Evolutionary conservation across 2,797 vertebrate species (phyloP).

Genomic region (Rhabdomys pumilio): DNA sequence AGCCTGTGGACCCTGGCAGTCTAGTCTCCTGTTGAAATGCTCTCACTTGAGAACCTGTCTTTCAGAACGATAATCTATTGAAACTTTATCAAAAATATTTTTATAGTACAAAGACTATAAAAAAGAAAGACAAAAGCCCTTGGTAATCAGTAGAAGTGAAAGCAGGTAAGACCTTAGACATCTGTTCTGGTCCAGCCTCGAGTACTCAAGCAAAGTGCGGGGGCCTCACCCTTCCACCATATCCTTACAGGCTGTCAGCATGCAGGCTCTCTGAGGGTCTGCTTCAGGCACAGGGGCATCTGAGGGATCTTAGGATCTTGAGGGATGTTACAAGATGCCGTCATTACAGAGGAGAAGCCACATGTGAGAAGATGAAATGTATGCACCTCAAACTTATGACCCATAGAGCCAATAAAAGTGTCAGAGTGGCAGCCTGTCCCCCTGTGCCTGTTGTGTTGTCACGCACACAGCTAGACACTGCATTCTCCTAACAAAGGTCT

Average conservation of each 20-base stretch:
- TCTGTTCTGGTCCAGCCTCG: conserved; percentile 73
- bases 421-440: conserved; percentile 24
- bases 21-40: neutral
- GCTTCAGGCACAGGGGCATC: conserved; percentile 66
- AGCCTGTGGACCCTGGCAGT: accelerated
- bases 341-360: conserved; percentile 52
- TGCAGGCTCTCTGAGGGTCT: conserved; percentile 71
- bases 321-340: conserved; percentile 67
- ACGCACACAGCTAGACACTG: neutral
- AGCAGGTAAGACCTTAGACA: conserved; percentile 65
- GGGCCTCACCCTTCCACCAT: accelerated
- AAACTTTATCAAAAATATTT: conserved; percentile 78
- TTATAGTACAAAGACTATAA: conserved; percentile 80
- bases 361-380: conserved; percentile 55
- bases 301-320: conserved; percentile 67
- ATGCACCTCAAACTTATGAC: conserved; percentile 52
- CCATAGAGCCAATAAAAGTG: conserved; percentile 58
- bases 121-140: conserved; percentile 84
- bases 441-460: conserved; percentile 34
- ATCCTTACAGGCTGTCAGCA: neutral
- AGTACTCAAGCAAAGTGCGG: conserved; percentile 71
- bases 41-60: neutral
- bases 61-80: conserved; percentile 76
- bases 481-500: conserved; percentile 75
- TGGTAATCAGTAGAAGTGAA: conserved; percentile 71